Evolutionary conservation across 2,113 vertebrate genomes (phyloP).

Genomic region (Eclectus roratus): DNA sequence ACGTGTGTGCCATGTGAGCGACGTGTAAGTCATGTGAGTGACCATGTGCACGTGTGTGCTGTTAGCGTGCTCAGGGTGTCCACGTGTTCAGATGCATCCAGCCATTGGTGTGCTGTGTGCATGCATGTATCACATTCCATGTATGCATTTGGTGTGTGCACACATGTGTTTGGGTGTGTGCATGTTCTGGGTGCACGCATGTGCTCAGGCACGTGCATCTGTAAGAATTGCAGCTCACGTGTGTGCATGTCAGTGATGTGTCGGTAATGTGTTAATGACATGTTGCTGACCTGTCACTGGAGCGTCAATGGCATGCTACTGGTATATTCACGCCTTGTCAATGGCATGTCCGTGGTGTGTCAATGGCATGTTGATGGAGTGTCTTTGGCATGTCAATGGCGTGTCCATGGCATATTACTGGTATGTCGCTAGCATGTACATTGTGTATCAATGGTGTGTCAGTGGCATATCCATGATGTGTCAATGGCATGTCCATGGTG

Average conservation of each 20-base stretch:
- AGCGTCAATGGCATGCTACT: background rate
- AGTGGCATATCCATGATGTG: background rate
- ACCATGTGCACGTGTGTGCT: no score
- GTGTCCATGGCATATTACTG: no score
- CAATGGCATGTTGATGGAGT: no score
- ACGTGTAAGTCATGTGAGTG: no score
- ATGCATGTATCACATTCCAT: background rate
- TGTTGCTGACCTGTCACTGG: background rate
- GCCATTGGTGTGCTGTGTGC: background rate
- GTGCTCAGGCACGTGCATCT: background rate
- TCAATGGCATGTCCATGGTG: no score
- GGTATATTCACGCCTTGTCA: no score
- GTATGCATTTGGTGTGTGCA: background rate
- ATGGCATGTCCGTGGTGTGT: no score
- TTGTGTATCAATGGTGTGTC: accelerated
- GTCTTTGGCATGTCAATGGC: no score
- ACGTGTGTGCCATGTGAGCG: no score
- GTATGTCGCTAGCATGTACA: no score
- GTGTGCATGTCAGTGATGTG: accelerated
- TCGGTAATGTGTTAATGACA: background rate
- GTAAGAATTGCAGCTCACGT: accelerated
- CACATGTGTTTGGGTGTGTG: accelerated
- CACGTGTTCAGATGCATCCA: no score
- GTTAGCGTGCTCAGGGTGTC: accelerated
- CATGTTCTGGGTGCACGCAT: accelerated